A percentile compares a stretch with the other conserved stretches of the same genome.
These are phyloP conservation scores for Geothlypis trichas DNA, from an alignment of 2,113 vertebrate species.

Conservation along the genomic window DNA sequence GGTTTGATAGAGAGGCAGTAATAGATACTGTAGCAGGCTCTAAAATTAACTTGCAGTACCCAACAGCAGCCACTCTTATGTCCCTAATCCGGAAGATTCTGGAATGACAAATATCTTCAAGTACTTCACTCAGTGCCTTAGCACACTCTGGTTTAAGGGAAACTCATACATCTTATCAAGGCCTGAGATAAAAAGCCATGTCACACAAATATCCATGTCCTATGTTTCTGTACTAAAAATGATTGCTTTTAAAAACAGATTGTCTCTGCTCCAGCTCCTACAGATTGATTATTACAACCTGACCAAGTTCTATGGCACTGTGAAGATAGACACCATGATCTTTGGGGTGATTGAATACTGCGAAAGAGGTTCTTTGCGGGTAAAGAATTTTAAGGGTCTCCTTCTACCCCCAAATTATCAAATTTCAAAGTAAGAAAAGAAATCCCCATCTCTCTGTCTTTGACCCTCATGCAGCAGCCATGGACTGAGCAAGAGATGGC, in stretches of 20 bases:
- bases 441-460: background rate
- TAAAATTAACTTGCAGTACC: background rate
- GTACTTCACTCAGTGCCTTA: background rate
- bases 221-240: background rate
- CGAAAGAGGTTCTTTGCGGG: conserved; percentile 92
- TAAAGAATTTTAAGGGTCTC: conserved; percentile 71
- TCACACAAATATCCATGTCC: background rate
- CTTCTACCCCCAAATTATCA: background rate
- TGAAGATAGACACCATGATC: conserved; percentile 89
- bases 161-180: background rate
- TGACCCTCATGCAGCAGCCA: background rate
- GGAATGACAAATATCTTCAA: background rate
- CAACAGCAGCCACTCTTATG: background rate
- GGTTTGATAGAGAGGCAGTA: background rate
- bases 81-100: background rate
- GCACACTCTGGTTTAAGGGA: background rate
- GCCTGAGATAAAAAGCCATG: background rate
- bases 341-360: conserved; percentile 93
- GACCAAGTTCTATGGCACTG: conserved; percentile 97
- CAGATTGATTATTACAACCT: conserved; percentile 96
- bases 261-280: conserved; percentile 79
- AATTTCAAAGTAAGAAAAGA: background rate
- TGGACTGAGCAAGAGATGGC: background rate
- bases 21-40: background rate
- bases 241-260: background rate